These are phyloP conservation scores for Phalanger gymnotis DNA, from an alignment of 2,797 vertebrate genomes.

Conservation along the genomic window DNA sequence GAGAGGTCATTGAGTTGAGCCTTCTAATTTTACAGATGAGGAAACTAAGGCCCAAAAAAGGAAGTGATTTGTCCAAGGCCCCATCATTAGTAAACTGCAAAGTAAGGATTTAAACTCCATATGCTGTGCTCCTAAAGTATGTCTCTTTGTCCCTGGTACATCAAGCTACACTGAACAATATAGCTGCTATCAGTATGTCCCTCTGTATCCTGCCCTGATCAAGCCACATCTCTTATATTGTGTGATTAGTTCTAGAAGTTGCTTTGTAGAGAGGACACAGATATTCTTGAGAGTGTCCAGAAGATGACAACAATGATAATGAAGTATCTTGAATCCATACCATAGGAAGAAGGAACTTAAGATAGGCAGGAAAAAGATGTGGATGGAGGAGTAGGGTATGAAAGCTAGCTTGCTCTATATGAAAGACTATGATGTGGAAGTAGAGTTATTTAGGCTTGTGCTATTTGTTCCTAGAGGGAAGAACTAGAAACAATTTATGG, in stretches of 20 bases:
- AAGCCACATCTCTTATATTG: background rate
- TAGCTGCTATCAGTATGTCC: background rate
- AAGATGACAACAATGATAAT: background rate
- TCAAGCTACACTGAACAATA: background rate
- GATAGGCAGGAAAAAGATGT: background rate
- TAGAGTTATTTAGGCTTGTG: background rate
- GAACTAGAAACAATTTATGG: background rate
- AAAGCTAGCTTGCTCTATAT: background rate
- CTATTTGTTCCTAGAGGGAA: background rate
- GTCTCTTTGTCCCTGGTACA: background rate
- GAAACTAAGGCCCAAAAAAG: background rate
- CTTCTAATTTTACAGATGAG: background rate
- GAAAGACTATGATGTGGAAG: background rate
- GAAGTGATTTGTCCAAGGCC: background rate
- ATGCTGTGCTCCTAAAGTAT: background rate
- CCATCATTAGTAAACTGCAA: background rate
- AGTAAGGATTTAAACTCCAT: background rate
- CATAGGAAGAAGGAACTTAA: background rate
- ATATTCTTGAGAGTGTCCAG: background rate
- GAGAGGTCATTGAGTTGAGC: background rate
- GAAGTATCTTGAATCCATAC: background rate
- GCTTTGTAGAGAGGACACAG: background rate
- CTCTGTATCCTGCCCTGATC: too few species aligned
- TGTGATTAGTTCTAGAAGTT: background rate
- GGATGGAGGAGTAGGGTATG: background rate